Base-by-base conservation (phyloP, 2,888 invertebrate species). In the Crepidodera aurea region DNA sequence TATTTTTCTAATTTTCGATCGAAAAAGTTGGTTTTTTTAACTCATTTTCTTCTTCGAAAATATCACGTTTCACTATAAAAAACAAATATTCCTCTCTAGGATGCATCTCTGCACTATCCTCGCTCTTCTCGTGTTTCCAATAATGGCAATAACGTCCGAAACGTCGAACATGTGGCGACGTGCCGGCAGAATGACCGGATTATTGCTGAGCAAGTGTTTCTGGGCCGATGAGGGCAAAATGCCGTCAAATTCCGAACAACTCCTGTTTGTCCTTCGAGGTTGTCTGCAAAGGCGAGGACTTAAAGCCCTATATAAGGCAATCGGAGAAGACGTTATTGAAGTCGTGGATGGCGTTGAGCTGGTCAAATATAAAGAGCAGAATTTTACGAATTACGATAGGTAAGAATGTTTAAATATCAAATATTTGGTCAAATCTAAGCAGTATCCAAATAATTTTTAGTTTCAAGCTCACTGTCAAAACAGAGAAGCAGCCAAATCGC, bases 291-390 rank as follows among this genome's bases (percentile, higher is more conserved):
- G 82, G 57, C 84, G 84, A 70, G 82, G 84, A 46, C 70, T 90
- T 69, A 80, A 82, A 46, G 85, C 86, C 1, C 79, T 91, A 66
- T 89, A 90, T 74, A 81, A 85, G 13, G 81, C 87, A 0, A 80
- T 89, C 57, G 82, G 82, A 7, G 82, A 85, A 2, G 87, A 90
- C 68, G 79, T 86, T 37, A 88, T 91, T 60, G 85, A 87, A 0
- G 75, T 91, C 8, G 83, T 84, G 13, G 85, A 86, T 39, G 90
- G 89, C 3, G 82, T 91, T 42, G 85, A 87, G 67, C 79, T 91
- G 46, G 84, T 89, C 18, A 82, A 56, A 25, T 85, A 83, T 65
- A 51, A 51, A 44, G 25, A 60, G 19, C 82, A 84, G 64, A 74
- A 84, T 15, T 81, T 83, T 8, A 83, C 83, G 19, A 27, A 48